Conservation (phyloP, 2,113 vertebrate genomes). For the Brachypteracias leptosomus region DNA sequence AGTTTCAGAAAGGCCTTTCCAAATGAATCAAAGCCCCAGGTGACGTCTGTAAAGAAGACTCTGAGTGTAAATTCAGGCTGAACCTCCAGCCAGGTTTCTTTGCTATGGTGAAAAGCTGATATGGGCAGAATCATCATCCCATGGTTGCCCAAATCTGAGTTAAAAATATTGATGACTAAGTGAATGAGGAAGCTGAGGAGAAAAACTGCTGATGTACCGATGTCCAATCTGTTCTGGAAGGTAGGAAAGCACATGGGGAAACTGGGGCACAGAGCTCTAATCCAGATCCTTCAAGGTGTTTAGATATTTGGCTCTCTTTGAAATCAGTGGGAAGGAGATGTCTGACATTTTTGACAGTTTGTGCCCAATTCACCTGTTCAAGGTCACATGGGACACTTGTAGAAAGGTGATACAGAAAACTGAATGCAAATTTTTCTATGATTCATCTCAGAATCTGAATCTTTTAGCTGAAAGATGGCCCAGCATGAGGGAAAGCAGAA, state of each 20-base stretch:
- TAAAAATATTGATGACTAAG: neutral
- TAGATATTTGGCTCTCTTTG: neutral
- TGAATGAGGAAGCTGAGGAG: neutral
- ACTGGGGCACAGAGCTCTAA: neutral
- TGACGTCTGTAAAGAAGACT: neutral
- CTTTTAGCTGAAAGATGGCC: neutral
- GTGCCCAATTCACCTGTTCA: neutral
- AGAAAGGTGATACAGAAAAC: neutral
- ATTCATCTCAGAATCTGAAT: neutral
- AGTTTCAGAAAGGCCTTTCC: neutral
- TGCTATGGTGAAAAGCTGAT: neutral
- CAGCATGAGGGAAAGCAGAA: neutral
- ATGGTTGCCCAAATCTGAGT: neutral
- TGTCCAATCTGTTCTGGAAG: neutral
- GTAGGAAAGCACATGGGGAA: neutral
- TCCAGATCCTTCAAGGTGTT: neutral
- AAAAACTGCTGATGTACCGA: neutral
- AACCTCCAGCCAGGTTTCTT: neutral
- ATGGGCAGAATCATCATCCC: neutral
- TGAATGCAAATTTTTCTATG: neutral
- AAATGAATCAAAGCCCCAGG: neutral
- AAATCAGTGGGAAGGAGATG: neutral
- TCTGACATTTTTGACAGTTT: neutral
- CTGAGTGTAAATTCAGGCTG: neutral
- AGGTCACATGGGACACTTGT: neutral